Base-by-base conservation (phyloP, 2,888 invertebrate genomes). In the Nymphalis polychloros region DNA sequence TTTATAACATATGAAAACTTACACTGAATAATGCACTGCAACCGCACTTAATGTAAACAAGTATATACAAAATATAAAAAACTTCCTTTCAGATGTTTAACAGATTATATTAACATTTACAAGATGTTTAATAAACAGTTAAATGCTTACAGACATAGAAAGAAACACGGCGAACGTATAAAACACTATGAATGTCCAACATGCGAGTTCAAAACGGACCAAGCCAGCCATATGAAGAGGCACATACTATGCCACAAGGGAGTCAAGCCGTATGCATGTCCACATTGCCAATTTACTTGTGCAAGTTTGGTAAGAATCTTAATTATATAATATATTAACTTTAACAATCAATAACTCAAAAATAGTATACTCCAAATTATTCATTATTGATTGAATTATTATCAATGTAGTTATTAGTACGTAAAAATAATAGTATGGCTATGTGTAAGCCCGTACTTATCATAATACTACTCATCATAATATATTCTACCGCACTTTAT, bases 231-330 rank as follows among this genome's bases (percentile, higher is more conserved):
- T 82, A 87, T 98, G 77, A 95, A 94, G 79, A 94, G 97, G 60
- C 98, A 98, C 84, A 90, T 95, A 82, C 93, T 96, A 6, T 93
- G 96, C 31, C 98, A 98, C 84, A 95, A 95, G 6, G 97, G 97
- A 5, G 93, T 95, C 47, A 97, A 97, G 83, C 97, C 98, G 0
- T 98, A 96, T 87, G 93, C 93, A 64, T 98, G 98, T 86, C 96
- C 96, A 0, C 95, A 97, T 83, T 98, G 98, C 83, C 79, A 90
- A 35, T 96, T 96, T 78, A 94, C 94, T 7, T 96, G 96, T 84
- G 97, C 96, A 73, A 95, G 95, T 79, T 93, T 96, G 92, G 96
- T 97, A 87, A 93, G 93, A 41, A 63, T 57, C 27, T 27, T 27
- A 53, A 13, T 17, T 27, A 53, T 19, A 50, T 3, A 17, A n/a